These are phyloP conservation scores for Agapetus fuscipes DNA, from an alignment of 2,888 invertebrate species.

Conservation along the genomic window DNA sequence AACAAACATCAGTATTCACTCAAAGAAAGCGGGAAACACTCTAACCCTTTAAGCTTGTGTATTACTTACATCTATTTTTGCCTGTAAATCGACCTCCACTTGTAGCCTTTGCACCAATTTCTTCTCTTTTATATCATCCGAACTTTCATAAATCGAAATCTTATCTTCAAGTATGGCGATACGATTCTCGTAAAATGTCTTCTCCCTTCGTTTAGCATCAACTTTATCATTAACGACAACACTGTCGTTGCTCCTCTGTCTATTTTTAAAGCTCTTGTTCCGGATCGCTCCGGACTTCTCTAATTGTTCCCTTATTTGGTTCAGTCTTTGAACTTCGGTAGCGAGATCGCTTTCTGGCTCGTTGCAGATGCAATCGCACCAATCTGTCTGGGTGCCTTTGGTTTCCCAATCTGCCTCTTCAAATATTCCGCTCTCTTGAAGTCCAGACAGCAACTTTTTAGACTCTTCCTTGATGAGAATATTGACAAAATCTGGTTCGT, in stretches of 20 bases:
- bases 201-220: slow-evolving; percentile 8
- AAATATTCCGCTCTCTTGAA: slow-evolving; percentile 68
- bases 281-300: slow-evolving; percentile 46
- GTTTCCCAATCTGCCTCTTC: slow-evolving; percentile 47
- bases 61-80: slow-evolving; percentile 43
- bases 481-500: slow-evolving; percentile 26
- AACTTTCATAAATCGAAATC: slow-evolving; percentile 55
- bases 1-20: too few species aligned
- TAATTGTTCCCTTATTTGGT: slow-evolving; percentile 52
- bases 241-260: slow-evolving; percentile 31
- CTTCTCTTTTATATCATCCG: slow-evolving; percentile 51
- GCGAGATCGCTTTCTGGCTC: slow-evolving; percentile 46
- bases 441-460: slow-evolving; percentile 44
- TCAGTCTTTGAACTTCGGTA: slow-evolving; percentile 54
- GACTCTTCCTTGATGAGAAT: slow-evolving; percentile 37
- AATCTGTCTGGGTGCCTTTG: slow-evolving; percentile 47
- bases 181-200: slow-evolving; percentile 59
- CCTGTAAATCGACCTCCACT: slow-evolving; percentile 47
- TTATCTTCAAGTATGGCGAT: slow-evolving; percentile 55
- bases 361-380: slow-evolving; percentile 39
- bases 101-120: slow-evolving; percentile 53
- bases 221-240: slow-evolving; percentile 21
- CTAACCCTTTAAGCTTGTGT: too few species aligned
- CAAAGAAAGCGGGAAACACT: too few species aligned
- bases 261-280: slow-evolving; percentile 38